These are phyloP conservation scores for Meta bourneti DNA, from an alignment of 2,888 invertebrate genomes.

Conservation along the genomic window DNA sequence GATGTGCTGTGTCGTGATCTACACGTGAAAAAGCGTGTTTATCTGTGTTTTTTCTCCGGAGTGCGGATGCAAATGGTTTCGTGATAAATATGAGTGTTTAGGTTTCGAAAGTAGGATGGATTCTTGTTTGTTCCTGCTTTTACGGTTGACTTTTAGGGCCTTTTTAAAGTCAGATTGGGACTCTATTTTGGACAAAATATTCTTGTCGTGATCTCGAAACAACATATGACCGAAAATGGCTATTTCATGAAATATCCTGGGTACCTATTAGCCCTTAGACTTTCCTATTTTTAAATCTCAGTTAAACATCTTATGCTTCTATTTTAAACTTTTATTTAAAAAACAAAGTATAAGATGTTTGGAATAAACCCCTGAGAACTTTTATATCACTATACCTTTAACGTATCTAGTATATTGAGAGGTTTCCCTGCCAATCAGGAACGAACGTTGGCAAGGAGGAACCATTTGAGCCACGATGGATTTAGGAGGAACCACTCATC, in stretches of 20 bases:
- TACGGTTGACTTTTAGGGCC: neutral
- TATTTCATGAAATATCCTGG: neutral
- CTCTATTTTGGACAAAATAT: neutral
- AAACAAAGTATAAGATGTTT: too few relatives aligned
- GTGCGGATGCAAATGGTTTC: neutral
- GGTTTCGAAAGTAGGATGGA: neutral
- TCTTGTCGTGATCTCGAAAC: neutral
- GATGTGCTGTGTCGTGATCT: slow-evolving; percentile 3
- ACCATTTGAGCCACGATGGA: too few relatives aligned
- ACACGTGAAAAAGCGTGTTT: neutral
- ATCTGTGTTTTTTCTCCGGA: neutral
- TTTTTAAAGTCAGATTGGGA: neutral
- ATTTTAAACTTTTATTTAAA: too few relatives aligned
- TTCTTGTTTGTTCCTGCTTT: neutral
- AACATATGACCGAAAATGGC: neutral
- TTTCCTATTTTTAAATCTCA: too few relatives aligned
- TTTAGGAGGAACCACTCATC: too few relatives aligned
- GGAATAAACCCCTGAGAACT: too few relatives aligned
- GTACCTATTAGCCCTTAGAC: neutral
- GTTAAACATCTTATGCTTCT: too few relatives aligned
- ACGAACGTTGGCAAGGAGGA: too few relatives aligned
- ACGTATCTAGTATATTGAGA: too few relatives aligned
- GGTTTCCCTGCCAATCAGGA: too few relatives aligned
- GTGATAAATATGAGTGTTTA: neutral
- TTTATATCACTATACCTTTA: too few relatives aligned